Conservation (phyloP, 2,797 vertebrate species). For the Apogon talboti region DNA sequence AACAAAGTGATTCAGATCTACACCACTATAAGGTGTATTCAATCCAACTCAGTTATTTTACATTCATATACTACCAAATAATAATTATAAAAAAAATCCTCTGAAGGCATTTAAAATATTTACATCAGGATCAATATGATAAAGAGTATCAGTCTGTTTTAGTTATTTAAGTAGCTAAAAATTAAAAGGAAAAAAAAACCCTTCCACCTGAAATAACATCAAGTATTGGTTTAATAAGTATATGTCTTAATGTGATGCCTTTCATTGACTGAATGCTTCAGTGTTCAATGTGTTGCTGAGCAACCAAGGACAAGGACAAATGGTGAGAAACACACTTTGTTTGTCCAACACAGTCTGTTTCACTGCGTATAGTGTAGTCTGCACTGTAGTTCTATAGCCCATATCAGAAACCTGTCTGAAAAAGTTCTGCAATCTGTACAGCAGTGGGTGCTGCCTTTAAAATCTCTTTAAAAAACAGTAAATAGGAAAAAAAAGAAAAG, state of each 20-base stretch:
- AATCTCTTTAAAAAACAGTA: background rate
- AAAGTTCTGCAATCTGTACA: background rate
- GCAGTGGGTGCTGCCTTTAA: no score
- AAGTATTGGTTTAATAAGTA: conserved; percentile 1
- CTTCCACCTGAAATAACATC: background rate
- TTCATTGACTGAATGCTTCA: conserved; percentile 20
- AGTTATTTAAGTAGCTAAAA: background rate
- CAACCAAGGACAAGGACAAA: conserved; percentile 87
- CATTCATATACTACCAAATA: no score
- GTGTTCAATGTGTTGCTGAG: conserved; percentile 80
- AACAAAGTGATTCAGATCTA: conserved; percentile 2
- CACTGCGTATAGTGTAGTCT: background rate
- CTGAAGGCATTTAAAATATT: no score
- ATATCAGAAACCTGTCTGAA: conserved; percentile 2
- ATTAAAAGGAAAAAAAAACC: background rate
- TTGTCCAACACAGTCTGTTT: conserved; percentile 10
- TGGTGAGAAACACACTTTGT: conserved; percentile 44
- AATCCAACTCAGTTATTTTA: no score
- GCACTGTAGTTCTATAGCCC: background rate
- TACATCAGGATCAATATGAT: background rate
- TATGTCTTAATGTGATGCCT: conserved; percentile 21
- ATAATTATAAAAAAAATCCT: no score
- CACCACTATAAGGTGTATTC: background rate
- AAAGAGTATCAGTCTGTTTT: background rate
- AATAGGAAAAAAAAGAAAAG: background rate